Conservation (phyloP, 2,888 invertebrate genomes). For the Megastigmus dorsalis region DNA sequence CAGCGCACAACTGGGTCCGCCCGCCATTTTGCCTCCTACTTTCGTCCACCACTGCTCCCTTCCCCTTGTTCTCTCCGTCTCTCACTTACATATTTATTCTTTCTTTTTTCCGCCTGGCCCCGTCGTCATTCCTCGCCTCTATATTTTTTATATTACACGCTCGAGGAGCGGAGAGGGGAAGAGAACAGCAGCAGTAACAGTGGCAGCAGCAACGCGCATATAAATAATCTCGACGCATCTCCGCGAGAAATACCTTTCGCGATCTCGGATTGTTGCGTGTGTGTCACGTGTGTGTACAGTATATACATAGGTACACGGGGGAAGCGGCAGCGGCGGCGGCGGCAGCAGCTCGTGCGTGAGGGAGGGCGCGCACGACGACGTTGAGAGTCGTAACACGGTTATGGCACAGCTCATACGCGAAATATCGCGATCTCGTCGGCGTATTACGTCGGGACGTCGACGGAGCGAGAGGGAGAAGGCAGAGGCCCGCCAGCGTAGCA, state of each 20-base stretch:
- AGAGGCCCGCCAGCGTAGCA: no score
- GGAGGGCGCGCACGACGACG: no score
- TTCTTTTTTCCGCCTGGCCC: not conserved
- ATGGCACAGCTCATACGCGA: no score
- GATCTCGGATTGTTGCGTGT: slow-evolving; percentile 25
- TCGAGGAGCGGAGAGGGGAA: no score
- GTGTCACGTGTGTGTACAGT: no score
- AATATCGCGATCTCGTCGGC: no score
- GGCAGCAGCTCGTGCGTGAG: not conserved
- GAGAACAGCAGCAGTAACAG: no score
- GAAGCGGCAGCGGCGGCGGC: no score
- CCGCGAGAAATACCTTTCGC: not conserved
- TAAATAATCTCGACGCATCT: slow-evolving; percentile 33
- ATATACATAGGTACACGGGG: no score
- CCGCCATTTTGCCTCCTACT: not conserved
- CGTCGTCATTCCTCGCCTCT: not conserved
- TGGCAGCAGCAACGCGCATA: not conserved
- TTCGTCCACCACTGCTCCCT: not conserved
- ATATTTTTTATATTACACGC: not conserved
- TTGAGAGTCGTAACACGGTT: no score
- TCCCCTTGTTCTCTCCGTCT: not conserved
- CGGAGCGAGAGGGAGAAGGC: no score
- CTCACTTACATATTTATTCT: not conserved
- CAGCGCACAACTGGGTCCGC: not conserved
- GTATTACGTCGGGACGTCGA: no score